A percentile compares a stretch with the other conserved stretches of the same genome.
Evolutionary conservation across 2,797 vertebrate genomes (phyloP).

Genomic region (Rallus crepitans): DNA sequence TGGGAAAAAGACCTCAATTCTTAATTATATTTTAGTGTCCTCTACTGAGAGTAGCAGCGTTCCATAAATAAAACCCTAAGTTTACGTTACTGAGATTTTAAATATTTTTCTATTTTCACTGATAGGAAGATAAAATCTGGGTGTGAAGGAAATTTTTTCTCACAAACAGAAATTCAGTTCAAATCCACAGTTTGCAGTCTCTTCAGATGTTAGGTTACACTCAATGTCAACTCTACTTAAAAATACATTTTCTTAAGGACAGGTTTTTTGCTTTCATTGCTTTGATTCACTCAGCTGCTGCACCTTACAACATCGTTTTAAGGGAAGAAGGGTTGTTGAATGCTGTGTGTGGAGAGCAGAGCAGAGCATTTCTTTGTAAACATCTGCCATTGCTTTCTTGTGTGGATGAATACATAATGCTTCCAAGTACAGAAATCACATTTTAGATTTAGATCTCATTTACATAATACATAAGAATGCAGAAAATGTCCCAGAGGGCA

Average conservation of each 20-base stretch:
- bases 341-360: neutral
- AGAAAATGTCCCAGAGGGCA: conserved; percentile 57
- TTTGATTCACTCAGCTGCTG: neutral
- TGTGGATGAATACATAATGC: conserved; percentile 25
- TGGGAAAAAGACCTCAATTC: neutral
- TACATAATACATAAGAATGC: conserved; percentile 57
- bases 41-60: neutral
- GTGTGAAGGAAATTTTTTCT: neutral
- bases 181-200: neutral
- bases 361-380: conserved; percentile 12
- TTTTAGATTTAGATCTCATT: conserved; percentile 75
- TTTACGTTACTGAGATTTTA: neutral
- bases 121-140: neutral
- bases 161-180: neutral
- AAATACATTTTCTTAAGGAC: neutral
- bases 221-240: neutral
- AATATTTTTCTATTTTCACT: neutral
- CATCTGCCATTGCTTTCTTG: conserved; percentile 33
- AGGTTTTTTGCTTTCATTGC: neutral
- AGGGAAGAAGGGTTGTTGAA: neutral
- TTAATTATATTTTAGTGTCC: neutral
- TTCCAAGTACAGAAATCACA: conserved; percentile 51
- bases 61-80: neutral
- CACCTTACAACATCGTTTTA: neutral
- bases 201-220: neutral